Base-by-base conservation (phyloP, 2,113 vertebrate genomes). In the Alexandromys fortis region DNA sequence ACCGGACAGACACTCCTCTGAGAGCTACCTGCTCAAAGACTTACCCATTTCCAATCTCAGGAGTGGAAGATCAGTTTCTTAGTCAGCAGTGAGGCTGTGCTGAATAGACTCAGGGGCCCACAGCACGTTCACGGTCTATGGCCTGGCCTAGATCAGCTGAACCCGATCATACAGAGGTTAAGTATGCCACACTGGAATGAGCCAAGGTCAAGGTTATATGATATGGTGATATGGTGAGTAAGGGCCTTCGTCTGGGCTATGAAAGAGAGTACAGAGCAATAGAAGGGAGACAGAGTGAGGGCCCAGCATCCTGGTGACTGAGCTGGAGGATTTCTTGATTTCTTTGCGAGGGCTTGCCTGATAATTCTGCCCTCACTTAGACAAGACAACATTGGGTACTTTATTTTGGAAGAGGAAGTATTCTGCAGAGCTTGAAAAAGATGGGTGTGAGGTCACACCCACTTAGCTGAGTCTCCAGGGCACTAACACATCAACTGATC, bases 381-480 rank as follows among this genome's bases (percentile, higher is more conserved):
- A 81, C 13, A 73, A 49, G 3, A 86, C 13, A 67, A 72, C 35
- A 83, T 8, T 42, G 49, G 55, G n/a, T 22, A 72, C 1, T 58
- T 63, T 88, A 24, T 52, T 88, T 72, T 63, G 26, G 67, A 94
- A 61, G 93, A 81, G 21, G n/a, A 97, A 86, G 73, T 72, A 26
- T 45, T 77, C 26, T 28, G 45, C 1, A 2, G 14, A 75, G 22
- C 38, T 65, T 85, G 72, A 61, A 86, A 72, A 92, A n/a, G 33
- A 14, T 45, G 55, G 21, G 3, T 88, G 17, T 83, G 12, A 49
- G 30, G 28, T 72, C 33, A 65, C 33, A 65, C 68, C 75, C 63
- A 17, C 47, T 49, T 49, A 33, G 63, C 65, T 3, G 14, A 1
- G 24, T 22, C 58, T 24, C 47, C 55, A 65, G 55, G 26, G 73